A percentile compares a stretch with the other conserved stretches of the same genome.
Evolutionary conservation across 2,888 invertebrate species (phyloP).

Genomic region (Leptinotarsa haldemani): DNA sequence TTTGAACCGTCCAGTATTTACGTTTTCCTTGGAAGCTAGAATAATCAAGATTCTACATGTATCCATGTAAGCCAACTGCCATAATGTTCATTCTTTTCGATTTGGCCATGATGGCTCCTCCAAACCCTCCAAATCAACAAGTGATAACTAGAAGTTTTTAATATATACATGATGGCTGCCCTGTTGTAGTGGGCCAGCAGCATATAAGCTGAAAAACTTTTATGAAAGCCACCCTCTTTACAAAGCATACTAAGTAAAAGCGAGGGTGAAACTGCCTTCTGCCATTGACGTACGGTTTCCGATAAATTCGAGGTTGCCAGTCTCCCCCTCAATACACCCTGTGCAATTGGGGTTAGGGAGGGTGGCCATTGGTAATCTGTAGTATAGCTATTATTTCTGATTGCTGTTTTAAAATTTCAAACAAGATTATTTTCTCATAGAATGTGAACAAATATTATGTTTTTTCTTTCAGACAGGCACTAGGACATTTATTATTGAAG

Average conservation of each 20-base stretch:
- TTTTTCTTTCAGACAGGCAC: no score
- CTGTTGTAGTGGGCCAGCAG: not conserved
- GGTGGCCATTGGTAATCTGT: not conserved
- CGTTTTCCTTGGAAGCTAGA: no score
- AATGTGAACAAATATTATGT: no score
- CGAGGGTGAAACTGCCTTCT: not conserved
- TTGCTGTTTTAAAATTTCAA: not conserved
- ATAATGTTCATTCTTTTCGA: not conserved
- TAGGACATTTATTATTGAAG: no score
- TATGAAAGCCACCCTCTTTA: not conserved
- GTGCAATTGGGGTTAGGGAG: not conserved
- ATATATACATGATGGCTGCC: conserved; percentile 4
- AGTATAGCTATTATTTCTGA: not conserved
- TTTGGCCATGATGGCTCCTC: not conserved
- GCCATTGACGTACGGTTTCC: not conserved
- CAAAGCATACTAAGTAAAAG: not conserved
- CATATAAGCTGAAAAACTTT: not conserved
- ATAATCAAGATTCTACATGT: no score
- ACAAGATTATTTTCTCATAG: not conserved
- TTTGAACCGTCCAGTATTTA: no score
- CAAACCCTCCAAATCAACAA: not conserved
- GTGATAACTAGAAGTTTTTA: not conserved
- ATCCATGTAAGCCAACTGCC: no score
- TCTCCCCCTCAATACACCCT: not conserved
- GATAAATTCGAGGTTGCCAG: not conserved